A percentile compares a stretch with the other conserved stretches of the same genome.
Evolutionary conservation across 2,113 vertebrate genomes (phyloP).

Genomic region (Piliocolobus tephrosceles): DNA sequence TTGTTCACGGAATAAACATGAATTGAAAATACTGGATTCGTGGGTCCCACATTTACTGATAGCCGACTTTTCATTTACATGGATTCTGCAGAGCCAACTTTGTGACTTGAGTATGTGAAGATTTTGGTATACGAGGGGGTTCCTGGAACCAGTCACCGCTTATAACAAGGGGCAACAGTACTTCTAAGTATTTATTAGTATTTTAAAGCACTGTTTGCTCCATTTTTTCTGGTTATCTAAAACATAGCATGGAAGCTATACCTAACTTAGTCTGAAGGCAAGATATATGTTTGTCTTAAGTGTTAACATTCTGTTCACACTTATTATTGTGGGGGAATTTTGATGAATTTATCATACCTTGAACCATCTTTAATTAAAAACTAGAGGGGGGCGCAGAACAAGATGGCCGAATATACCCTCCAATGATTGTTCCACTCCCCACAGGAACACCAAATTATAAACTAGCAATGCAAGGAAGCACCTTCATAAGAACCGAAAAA

Average conservation of each 20-base stretch:
- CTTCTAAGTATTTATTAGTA: not conserved
- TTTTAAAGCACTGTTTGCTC: not conserved
- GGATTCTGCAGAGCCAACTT: not conserved
- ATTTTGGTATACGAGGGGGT: not conserved
- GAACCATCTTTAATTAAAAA: conserved; percentile 17
- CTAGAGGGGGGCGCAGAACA: not conserved
- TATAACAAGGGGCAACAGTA: not conserved
- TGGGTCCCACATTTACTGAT: not conserved
- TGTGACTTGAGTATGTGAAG: not conserved
- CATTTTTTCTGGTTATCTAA: conserved; percentile 12
- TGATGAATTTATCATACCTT: not conserved
- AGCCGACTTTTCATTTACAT: not conserved
- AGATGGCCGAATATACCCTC: not conserved
- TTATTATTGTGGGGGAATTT: not conserved
- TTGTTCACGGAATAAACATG: not conserved
- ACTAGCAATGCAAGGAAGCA: not conserved
- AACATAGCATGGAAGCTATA: not conserved
- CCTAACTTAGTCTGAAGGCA: not conserved
- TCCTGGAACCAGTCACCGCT: not conserved
- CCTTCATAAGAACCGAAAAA: not conserved
- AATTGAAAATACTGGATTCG: not conserved
- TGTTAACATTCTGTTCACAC: not conserved
- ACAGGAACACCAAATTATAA: not conserved
- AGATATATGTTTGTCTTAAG: not conserved
- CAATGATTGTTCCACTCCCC: not conserved